Evolutionary conservation across 2,113 vertebrate species (phyloP).

Genomic region (Gnathonemus echidnorhynchus): DNA sequence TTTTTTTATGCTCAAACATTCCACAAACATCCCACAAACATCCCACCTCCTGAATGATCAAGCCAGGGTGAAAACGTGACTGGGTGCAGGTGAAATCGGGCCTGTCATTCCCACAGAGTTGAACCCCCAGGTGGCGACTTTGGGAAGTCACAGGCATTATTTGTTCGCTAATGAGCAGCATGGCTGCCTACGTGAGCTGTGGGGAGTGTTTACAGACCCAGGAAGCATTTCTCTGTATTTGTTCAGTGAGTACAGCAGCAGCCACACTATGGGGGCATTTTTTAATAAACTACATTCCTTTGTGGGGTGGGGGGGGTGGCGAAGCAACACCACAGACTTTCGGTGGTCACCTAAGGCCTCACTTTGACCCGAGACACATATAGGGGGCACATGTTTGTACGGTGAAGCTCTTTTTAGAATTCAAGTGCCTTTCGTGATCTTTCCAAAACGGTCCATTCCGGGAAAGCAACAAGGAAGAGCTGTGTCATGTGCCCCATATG

Average conservation of each 20-base stretch:
- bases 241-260: neutral
- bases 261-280: neutral
- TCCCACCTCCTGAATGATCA: neutral
- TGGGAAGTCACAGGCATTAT: neutral
- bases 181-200: neutral
- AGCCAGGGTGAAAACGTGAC: neutral
- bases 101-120: neutral
- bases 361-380: neutral
- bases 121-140: neutral
- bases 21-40: neutral
- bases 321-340: neutral
- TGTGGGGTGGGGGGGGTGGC: neutral
- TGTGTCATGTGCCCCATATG: neutral
- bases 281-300: neutral
- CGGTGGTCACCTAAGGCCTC: neutral
- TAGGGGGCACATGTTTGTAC: neutral
- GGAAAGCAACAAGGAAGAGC: constrained; percentile 1
- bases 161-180: neutral
- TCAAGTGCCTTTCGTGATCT: neutral
- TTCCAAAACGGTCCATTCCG: neutral
- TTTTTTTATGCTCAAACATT: neutral
- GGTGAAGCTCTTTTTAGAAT: neutral
- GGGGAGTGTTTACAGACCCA: neutral
- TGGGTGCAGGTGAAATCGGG: neutral
- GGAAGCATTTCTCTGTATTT: neutral